phyloP scores from a whole-genome alignment of 2,797 vertebrate species.

The Oreochromis mossambicus region DNA sequence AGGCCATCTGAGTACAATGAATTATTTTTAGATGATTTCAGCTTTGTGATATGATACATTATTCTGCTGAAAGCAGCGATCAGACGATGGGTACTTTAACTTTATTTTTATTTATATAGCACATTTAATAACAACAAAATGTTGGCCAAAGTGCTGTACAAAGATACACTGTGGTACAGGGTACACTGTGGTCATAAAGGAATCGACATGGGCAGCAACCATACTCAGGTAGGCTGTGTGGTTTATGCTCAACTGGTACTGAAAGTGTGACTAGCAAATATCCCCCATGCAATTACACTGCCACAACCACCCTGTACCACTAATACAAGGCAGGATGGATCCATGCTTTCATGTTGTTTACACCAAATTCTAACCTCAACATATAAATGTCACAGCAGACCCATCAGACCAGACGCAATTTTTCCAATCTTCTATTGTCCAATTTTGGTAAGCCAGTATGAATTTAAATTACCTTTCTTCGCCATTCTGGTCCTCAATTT shows the following conservation, averaged over 20 bases:
- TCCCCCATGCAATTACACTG: not conserved
- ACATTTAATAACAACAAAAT: too few species aligned
- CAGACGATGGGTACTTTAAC: too few species aligned
- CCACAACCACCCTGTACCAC: not conserved
- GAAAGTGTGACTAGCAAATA: not conserved
- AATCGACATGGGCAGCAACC: too few species aligned
- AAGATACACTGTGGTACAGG: too few species aligned
- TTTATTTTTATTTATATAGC: too few species aligned
- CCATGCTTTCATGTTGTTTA: conserved; percentile 1
- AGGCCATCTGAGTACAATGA: too few species aligned
- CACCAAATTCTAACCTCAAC: not conserved
- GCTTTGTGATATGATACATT: too few species aligned
- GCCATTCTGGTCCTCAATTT: not conserved
- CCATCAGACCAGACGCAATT: not conserved
- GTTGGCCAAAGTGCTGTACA: too few species aligned
- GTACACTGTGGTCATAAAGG: too few species aligned
- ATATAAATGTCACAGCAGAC: not conserved
- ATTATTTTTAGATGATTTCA: too few species aligned
- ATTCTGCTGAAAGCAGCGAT: too few species aligned
- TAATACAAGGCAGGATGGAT: not conserved
- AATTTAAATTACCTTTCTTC: not conserved
- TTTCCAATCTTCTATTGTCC: not conserved
- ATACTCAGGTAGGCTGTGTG: not conserved
- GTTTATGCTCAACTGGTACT: not conserved
- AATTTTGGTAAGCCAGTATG: not conserved